Percentiles rank a stretch among this genome's conserved stretches.
Conservation (phyloP, 2,113 vertebrate genomes). For the Circaetus gallicus region DNA sequence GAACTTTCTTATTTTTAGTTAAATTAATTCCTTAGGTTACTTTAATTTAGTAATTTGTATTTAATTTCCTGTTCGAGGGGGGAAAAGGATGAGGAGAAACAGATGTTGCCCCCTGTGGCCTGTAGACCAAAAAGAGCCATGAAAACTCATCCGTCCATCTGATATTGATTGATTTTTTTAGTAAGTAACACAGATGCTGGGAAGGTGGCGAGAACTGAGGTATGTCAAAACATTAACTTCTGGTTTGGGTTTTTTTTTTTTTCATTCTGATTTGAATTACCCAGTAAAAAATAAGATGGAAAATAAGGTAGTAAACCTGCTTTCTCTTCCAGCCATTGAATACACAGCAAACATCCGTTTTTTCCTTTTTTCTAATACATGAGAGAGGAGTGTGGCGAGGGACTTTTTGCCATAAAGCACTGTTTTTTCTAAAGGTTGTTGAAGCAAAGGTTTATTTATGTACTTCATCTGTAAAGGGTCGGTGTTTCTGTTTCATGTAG, state of each 20-base stretch:
- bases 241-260: not conserved
- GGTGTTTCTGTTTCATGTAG: not conserved
- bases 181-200: not conserved
- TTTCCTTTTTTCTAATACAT: not conserved
- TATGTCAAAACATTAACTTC: not conserved
- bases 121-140: not conserved
- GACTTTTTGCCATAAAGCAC: not conserved
- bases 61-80: slow-evolving; percentile 2
- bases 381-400: not conserved
- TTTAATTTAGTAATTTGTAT: slow-evolving; percentile 14
- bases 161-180: not conserved
- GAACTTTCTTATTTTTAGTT: not conserved
- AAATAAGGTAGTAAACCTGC: not conserved
- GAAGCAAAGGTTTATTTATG: not conserved
- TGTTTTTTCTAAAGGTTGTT: not conserved
- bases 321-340: not conserved
- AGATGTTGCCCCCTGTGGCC: slow-evolving; percentile 2
- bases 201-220: not conserved
- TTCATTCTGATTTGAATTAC: not conserved
- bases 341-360: not conserved
- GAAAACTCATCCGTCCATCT: not conserved
- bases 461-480: not conserved
- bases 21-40: not conserved
- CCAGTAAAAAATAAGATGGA: not conserved
- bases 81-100: not conserved